Base-by-base conservation (phyloP, 2,113 vertebrate species). In the Alligator mississippiensis region DNA sequence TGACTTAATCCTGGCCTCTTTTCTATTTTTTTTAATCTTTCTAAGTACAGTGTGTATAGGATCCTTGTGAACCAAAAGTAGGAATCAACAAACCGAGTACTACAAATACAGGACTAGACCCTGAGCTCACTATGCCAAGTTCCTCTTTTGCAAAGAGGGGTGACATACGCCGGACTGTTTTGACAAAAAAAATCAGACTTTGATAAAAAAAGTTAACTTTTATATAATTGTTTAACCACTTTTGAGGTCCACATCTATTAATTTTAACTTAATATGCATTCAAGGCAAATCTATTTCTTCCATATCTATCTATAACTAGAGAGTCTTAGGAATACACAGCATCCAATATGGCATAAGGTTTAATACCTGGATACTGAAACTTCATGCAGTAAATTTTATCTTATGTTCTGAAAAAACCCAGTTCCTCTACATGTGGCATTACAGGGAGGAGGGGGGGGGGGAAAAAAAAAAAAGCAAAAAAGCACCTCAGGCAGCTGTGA, bases 401-500 rank as follows among this genome's bases (percentile, higher is more conserved):
- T 85, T 5, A 75, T 11, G 76, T 72, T 28, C 60, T 60, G 54
- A n/a, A 47, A 34, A 76, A 80, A 13, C 68, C 38, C 28, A 68
- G 68, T 59, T 24, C 38, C 34, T 60, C 24, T 58, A 86, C 79
- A 27, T 84, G 62, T 75, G 63, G 59, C 47, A 76, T 90, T 75
- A 80, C 54, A n/a, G 21, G 62, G 55, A 6, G 2, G 75, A 18
- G 17, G 9, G 80, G 72, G 7, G 24, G 25, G 74, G 55, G 75
- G 5, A 18, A 6, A 11, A 8, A 82, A 70, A 79, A 79, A 90
- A 88, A 93, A 91, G 95, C 57, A 70, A 95, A 97, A 89, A 97
- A 97, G 98, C 98, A 99, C 98, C 98, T 99, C 96, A 79, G 95
- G 92, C 95, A 97, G 97, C 93, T 87, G 96, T 82, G 97, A 88